Evolutionary conservation across 2,113 vertebrate genomes (phyloP).

Genomic region (Tetrao urogallus): DNA sequence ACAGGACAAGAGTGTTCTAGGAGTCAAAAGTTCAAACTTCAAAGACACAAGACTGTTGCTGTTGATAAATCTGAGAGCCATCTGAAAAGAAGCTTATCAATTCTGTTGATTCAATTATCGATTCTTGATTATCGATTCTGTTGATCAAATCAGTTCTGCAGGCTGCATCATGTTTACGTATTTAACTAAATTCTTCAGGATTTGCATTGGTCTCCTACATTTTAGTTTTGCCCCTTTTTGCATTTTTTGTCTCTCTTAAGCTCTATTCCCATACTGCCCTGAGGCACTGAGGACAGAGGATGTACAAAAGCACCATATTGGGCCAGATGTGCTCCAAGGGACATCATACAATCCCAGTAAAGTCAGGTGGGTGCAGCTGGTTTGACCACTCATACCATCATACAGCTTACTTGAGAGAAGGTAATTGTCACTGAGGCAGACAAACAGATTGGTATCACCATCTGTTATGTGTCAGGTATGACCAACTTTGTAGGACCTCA

Average conservation of each 20-base stretch:
- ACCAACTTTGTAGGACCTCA: neutral
- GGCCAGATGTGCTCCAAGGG: neutral
- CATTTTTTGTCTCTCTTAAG: neutral
- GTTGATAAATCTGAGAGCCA: neutral
- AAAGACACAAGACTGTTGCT: neutral
- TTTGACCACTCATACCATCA: neutral
- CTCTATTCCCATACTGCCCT: neutral
- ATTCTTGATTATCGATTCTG: too few relatives aligned
- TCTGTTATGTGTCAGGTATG: fast-evolving
- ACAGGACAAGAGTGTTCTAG: neutral
- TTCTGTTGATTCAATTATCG: too few relatives aligned
- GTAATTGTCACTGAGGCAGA: neutral
- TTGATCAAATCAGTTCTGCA: too few relatives aligned
- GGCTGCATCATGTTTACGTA: neutral
- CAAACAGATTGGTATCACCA: neutral
- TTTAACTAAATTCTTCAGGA: neutral
- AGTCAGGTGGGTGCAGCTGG: neutral
- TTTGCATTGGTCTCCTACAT: fast-evolving
- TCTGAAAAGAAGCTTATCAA: neutral
- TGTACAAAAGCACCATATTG: neutral
- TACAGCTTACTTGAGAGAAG: neutral
- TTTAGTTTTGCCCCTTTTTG: neutral
- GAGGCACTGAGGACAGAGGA: neutral
- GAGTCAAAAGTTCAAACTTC: neutral
- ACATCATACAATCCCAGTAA: neutral